Percentiles rank a stretch among this genome's conserved stretches.
phyloP scores from a whole-genome alignment of 2,888 invertebrate genomes.

The Metacarcinus magister region DNA sequence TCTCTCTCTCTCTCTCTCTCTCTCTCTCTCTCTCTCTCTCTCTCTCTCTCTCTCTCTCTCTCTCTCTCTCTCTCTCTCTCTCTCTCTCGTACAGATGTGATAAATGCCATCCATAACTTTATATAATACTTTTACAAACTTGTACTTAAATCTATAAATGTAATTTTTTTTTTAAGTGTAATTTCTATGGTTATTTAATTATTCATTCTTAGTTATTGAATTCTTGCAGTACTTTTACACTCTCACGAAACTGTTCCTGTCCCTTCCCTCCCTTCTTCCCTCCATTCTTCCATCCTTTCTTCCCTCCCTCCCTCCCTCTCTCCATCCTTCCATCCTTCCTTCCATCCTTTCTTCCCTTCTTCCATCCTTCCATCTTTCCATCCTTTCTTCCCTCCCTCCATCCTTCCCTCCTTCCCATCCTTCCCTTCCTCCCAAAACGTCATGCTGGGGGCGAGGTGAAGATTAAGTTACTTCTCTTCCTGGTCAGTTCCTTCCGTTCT shows the following conservation, averaged over 20 bases:
- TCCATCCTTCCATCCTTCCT: no score
- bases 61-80: conserved; percentile 43
- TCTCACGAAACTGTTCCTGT: no score
- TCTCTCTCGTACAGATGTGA: no score
- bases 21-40: conserved; percentile 53
- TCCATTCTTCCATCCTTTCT: no score
- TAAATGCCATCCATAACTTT: no score
- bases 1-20: conserved; percentile 10
- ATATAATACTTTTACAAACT: no score
- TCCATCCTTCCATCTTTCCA: no score
- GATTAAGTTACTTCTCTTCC: neutral
- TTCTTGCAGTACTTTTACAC: neutral
- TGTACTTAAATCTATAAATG: no score
- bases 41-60: conserved; percentile 50
- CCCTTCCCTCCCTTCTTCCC: no score
- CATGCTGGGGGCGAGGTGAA: neutral
- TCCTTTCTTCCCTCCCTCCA: neutral
- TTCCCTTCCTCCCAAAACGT: neutral
- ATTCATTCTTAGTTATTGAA: neutral
- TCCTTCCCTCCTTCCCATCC: neutral
- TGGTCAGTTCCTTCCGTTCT: no score
- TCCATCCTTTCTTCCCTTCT: neutral
- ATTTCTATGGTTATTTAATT: no score
- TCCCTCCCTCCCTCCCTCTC: conserved; percentile 34
- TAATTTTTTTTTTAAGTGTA: no score